These are phyloP conservation scores for Samia ricini DNA, from an alignment of 1,140 invertebrate species.

Conservation along the genomic window DNA sequence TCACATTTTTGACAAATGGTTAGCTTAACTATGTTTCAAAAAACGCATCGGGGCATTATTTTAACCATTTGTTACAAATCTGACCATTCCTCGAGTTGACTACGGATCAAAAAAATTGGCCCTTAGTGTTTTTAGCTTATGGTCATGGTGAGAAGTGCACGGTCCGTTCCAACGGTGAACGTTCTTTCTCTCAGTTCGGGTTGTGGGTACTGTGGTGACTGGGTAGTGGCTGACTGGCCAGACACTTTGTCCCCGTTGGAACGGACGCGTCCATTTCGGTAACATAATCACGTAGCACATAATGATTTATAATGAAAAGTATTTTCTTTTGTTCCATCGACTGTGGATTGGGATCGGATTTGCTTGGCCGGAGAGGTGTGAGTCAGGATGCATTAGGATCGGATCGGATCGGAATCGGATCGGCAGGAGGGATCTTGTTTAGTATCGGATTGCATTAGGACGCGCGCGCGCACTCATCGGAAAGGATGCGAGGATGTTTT, in stretches of 20 bases:
- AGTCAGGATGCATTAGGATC: slow-evolving; percentile 49
- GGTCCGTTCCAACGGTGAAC: background rate
- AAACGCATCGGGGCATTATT: no score
- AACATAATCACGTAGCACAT: no score
- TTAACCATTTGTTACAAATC: no score
- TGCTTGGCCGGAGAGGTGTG: slow-evolving; percentile 62
- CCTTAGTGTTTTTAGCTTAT: background rate
- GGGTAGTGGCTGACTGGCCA: no score
- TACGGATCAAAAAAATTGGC: background rate
- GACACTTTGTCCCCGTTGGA: no score
- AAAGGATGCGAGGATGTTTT: background rate
- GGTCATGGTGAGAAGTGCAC: background rate
- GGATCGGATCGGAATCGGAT: slow-evolving; percentile 19
- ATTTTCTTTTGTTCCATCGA: slow-evolving; percentile 76
- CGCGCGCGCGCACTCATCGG: slow-evolving; percentile 4
- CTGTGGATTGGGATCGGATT: slow-evolving; percentile 67
- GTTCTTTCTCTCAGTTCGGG: no score
- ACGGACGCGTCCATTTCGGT: no score
- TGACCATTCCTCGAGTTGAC: no score
- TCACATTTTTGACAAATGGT: no score
- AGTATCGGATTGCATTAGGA: slow-evolving; percentile 23
- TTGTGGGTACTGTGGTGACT: no score
- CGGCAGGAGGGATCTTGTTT: slow-evolving; percentile 10
- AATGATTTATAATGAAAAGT: slow-evolving; percentile 48
- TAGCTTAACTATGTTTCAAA: no score